Evolutionary conservation across 2,113 vertebrate species (phyloP).

Genomic region (Cavia aperea): DNA sequence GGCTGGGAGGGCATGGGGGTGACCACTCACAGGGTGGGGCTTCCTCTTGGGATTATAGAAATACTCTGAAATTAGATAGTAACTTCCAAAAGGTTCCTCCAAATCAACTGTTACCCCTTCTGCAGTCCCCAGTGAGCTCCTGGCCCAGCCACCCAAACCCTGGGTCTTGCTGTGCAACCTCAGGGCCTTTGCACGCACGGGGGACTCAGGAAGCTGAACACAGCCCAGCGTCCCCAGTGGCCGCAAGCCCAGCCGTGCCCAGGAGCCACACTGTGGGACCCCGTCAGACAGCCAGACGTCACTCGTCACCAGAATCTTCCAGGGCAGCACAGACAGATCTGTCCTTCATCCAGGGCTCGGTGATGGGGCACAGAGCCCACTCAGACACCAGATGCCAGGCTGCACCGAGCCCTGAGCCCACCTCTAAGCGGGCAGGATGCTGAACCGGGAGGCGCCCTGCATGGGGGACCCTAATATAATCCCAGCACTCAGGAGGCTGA

Average conservation of each 20-base stretch:
- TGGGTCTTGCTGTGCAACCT: no score
- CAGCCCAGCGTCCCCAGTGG: not conserved
- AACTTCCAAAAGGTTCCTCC: not conserved
- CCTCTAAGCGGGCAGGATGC: not conserved
- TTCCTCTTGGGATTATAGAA: not conserved
- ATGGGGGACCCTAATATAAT: not conserved
- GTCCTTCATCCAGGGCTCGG: not conserved
- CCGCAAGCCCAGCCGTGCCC: not conserved
- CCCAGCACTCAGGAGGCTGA: not conserved
- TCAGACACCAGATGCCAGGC: not conserved
- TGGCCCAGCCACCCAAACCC: no score
- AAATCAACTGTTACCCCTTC: not conserved
- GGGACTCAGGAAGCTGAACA: no score
- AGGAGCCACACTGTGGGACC: not conserved
- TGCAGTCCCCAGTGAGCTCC: no score
- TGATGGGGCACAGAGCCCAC: accelerated
- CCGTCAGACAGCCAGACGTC: accelerated
- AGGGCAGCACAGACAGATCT: not conserved
- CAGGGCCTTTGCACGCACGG: no score
- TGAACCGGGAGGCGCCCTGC: not conserved
- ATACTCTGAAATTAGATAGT: not conserved
- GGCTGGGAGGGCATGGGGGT: not conserved
- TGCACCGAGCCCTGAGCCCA: not conserved
- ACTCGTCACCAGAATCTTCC: not conserved
- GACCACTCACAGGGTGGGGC: not conserved